Base-by-base conservation (phyloP, 2,113 vertebrate species). In the Alexandromys fortis region DNA sequence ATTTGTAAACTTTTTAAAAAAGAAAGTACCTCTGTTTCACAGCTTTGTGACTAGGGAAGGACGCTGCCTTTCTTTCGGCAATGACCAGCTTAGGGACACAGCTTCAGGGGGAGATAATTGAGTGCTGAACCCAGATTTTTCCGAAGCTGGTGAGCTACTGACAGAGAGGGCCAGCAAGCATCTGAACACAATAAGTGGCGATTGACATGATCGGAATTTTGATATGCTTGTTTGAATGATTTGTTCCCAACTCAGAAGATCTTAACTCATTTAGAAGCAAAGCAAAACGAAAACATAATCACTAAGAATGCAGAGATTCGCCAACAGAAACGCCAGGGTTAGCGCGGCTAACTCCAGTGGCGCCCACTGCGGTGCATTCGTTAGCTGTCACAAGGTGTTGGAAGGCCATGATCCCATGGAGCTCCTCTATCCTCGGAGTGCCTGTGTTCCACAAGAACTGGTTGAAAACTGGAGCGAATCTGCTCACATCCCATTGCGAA, bases 391-490 rank as follows among this genome's bases (percentile, higher is more conserved):
- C 47, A 95, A 89, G 88, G 45, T 76, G 52, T 30, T 90, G 88
- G 67, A 93, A 90, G 81, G 55, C 22, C 24, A 49, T 77, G 65
- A 72, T 75, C 63, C 61, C 47, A 3, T 65, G 77, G 95, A 88
- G 86, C n/a, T 45, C 85, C 30, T 68, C 85, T 93, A 1, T 73
- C 87, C 55, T 55, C 70, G 28, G 81, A 86, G 38, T 65, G 45
- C 42, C 81, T 94, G 58, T 55, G 45, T 83, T 90, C 38, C 26
- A 88, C 11, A 70, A 70, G 72, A 89, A 89, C 68, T 75, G 76
- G 52, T 68, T 96, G 70, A 78, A 90, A 92, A 58, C 73, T 72
- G 14, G n/a, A 96, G 83, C 33, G 85, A 45, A 92, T 83, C 77
- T 89, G 85, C 95, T 91, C 85, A 7, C 38, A n/a, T 77, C 90